Percentiles rank a stretch among this genome's conserved stretches.
These are phyloP conservation scores for Lysandra bellargus DNA, from an alignment of 2,888 invertebrate species.

Conservation along the genomic window DNA sequence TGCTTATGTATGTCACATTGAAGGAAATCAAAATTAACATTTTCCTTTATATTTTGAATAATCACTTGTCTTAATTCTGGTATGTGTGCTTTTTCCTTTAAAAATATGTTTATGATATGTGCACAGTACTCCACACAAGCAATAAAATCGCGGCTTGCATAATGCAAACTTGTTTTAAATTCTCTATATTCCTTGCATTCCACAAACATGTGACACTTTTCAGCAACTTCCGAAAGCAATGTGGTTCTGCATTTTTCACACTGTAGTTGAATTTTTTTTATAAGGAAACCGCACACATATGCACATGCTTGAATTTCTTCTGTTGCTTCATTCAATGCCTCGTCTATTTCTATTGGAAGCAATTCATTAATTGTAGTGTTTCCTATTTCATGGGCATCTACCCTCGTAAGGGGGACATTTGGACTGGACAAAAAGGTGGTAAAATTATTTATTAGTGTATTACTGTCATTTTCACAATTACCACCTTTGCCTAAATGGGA, in stretches of 20 bases:
- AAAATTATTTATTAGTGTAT: neutral
- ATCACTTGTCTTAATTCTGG: too few relatives aligned
- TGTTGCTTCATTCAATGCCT: neutral
- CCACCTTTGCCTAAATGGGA: slow-evolving; percentile 31
- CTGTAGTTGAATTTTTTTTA: neutral
- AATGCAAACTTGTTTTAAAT: too few relatives aligned
- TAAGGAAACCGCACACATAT: neutral
- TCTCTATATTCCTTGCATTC: too few relatives aligned
- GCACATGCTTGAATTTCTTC: neutral
- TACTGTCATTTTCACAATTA: slow-evolving; percentile 40
- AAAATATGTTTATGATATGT: too few relatives aligned
- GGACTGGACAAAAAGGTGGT: neutral
- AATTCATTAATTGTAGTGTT: neutral
- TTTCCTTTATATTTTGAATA: too few relatives aligned
- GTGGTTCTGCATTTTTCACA: neutral
- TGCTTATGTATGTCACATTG: too few relatives aligned
- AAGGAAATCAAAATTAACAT: too few relatives aligned
- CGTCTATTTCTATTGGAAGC: neutral
- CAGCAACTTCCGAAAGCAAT: neutral
- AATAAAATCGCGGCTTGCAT: too few relatives aligned
- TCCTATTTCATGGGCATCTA: slow-evolving; percentile 32
- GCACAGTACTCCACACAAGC: too few relatives aligned
- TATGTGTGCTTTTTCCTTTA: too few relatives aligned
- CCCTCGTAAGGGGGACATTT: neutral
- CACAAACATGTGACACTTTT: neutral